Evolutionary conservation across 1,140 invertebrate genomes (phyloP).

Genomic region (Lepidurus apus): DNA sequence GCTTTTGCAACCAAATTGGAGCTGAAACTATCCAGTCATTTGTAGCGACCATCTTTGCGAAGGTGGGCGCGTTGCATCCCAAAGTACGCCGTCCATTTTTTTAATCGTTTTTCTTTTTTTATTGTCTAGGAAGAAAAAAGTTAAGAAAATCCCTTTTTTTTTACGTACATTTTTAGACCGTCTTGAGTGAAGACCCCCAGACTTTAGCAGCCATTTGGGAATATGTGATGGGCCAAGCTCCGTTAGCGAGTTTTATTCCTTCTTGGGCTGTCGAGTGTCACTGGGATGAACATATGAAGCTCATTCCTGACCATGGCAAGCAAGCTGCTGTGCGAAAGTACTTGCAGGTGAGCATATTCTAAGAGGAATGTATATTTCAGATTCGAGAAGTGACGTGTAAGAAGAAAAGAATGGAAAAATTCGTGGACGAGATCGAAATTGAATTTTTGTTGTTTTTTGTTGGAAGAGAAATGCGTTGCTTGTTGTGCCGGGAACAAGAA

Average conservation of each 20-base stretch:
- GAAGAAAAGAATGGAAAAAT: too few relatives aligned
- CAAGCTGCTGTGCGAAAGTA: not conserved
- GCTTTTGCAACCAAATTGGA: constrained; percentile 1
- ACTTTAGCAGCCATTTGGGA: constrained; percentile 8
- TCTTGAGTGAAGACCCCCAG: not conserved
- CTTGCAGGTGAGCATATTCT: not conserved
- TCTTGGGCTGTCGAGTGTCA: not conserved
- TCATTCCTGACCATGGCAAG: not conserved
- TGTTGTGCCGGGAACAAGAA: too few relatives aligned
- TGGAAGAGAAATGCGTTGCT: too few relatives aligned
- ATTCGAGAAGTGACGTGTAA: too few relatives aligned
- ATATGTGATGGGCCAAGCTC: constrained; percentile 6
- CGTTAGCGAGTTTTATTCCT: not conserved
- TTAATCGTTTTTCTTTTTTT: not conserved
- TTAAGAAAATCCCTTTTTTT: not conserved
- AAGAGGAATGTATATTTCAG: not conserved
- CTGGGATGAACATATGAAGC: constrained; percentile 1
- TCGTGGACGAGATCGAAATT: too few relatives aligned
- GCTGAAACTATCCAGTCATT: not conserved
- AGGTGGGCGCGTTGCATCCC: not conserved
- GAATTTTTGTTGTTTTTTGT: too few relatives aligned
- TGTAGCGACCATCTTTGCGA: not conserved
- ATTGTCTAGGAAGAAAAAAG: not conserved
- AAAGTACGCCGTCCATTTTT: not conserved
- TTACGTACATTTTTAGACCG: not conserved